Evolutionary conservation across 2,113 vertebrate genomes (phyloP), one percentile per base, ranked within the genome.

Genomic region (Natator depressus): DNA sequence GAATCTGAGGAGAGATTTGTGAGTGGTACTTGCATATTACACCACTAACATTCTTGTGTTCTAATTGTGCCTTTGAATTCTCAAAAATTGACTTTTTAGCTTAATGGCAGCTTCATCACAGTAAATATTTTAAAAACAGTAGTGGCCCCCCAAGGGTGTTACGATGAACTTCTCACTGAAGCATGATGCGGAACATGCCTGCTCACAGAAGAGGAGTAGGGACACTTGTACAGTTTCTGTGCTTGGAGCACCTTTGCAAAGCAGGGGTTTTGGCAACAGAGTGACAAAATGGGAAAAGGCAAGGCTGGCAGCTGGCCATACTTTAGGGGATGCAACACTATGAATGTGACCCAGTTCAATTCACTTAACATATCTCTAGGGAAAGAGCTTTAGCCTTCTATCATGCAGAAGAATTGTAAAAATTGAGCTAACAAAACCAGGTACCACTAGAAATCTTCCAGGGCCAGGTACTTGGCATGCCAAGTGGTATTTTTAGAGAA

Each of bases 61-160:
- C 62, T 91, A 91, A 92, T 80, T 87, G 94, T 96, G 95, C 96
- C 96, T 97, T 97, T 94, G 49, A 76, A 89, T 96, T 93, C 95
- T 97, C 95, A 96, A 92, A 95, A 94, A 94, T 69, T 93, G 94
- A 95, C 95, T 96, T 96, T 96, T 94, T 85, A 93, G 90, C 92
- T 95, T 94, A 31, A 69, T 16, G 16, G 84, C 17, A 38, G 29
- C 20, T 35, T 31, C 47, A 22, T 20, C 46, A 24, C 42, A 82
- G 35, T 69, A 92, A 95, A 82, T 47, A 91, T 6, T 69, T 95
- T 38, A 20, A 84, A 65, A 95, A 94, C 5, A 22, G 14, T 59
- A 22, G 69, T 20, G 19, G 22, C 10, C 9, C 4, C 4, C 69
- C 3, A 24, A 75, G 17, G 14, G 8, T 25, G 8, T 13, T 42